phyloP scores from a whole-genome alignment of 2,888 invertebrate species.

The Acrobasis consociella region DNA sequence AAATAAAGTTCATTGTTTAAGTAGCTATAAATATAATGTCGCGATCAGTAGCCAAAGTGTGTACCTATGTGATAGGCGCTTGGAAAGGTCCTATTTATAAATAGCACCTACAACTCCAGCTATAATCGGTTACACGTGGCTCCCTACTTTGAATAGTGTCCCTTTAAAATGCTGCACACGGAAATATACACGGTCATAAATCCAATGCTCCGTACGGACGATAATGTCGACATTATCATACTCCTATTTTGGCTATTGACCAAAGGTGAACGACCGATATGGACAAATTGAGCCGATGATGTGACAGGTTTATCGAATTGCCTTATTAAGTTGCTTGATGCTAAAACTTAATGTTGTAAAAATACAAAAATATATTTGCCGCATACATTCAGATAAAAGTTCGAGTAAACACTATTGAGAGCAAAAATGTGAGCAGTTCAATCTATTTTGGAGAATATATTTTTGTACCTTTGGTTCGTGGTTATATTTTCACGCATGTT shows the following conservation, averaged over 20 bases:
- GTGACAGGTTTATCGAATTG: conserved; percentile 22
- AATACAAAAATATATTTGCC: conserved; percentile 4
- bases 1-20: conserved; percentile 10
- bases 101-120: conserved; percentile 8
- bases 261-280: conserved; percentile 24
- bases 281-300: conserved; percentile 15
- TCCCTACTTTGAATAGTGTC: background rate
- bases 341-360: conserved; percentile 5
- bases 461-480: conserved; percentile 4
- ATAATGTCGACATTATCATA: conserved; percentile 20
- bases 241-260: conserved; percentile 23
- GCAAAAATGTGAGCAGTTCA: conserved; percentile 5
- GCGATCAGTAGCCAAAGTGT: conserved; percentile 10
- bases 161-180: conserved; percentile 20
- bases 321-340: conserved; percentile 11
- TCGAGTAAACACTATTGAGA: background rate
- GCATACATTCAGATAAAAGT: background rate
- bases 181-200: conserved; percentile 17
- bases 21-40: conserved; percentile 18
- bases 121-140: conserved; percentile 7
- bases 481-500: background rate
- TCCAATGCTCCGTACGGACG: conserved; percentile 13
- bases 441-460: conserved; percentile 9
- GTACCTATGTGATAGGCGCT: background rate
- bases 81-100: conserved; percentile 21